phyloP scores from a whole-genome alignment of 2,888 invertebrate genomes.

The Tridacna crocea region DNA sequence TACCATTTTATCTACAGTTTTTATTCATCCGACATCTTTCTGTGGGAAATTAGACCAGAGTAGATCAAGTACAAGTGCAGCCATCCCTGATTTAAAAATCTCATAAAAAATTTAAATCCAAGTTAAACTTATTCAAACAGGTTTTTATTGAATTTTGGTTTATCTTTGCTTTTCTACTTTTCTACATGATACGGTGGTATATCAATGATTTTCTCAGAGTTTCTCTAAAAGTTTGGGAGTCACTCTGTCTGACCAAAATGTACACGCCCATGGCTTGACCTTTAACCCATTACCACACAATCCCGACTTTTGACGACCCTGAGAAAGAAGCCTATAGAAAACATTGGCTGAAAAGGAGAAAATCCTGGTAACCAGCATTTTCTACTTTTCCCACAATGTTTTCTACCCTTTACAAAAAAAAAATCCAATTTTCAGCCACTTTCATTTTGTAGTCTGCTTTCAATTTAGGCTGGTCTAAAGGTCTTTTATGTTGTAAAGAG shows the following conservation, averaged over 20 bases:
- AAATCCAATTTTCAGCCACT: not conserved
- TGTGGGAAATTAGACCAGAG: no score
- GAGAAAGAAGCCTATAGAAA: not conserved
- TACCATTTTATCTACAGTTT: no score
- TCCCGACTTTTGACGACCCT: no score
- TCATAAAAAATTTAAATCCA: slow-evolving; percentile 20
- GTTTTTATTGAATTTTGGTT: slow-evolving; percentile 19
- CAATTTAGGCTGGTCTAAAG: not conserved
- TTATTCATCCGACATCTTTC: no score
- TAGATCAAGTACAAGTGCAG: no score
- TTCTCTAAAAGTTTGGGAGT: slow-evolving; percentile 11
- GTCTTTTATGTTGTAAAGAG: no score
- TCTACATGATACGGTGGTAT: slow-evolving; percentile 12
- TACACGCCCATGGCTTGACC: slow-evolving; percentile 1
- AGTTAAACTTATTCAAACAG: slow-evolving; percentile 17
- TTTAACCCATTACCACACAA: not conserved
- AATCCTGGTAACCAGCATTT: not conserved
- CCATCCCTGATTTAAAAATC: slow-evolving; percentile 5
- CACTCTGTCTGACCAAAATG: not conserved
- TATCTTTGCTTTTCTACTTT: slow-evolving; percentile 22
- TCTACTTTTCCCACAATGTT: not conserved
- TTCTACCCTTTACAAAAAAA: not conserved
- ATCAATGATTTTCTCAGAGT: slow-evolving; percentile 3
- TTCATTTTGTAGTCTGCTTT: not conserved
- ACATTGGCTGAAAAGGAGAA: not conserved